Percentiles rank a stretch among this genome's conserved stretches.
Evolutionary conservation across 2,797 vertebrate species (phyloP).

Genomic region (Apogon talboti): DNA sequence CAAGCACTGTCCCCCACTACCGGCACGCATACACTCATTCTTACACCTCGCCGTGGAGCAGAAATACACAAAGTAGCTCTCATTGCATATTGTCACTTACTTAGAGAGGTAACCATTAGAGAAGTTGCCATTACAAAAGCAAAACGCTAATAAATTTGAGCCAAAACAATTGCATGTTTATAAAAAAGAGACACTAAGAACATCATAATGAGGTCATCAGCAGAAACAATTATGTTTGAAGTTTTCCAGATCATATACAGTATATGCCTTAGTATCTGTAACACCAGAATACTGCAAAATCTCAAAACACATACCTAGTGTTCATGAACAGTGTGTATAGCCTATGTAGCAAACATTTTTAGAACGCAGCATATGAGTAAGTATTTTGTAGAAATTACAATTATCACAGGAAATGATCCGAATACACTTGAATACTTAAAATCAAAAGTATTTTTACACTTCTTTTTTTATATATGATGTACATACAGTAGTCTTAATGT

Average conservation of each 20-base stretch:
- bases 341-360: too few relatives aligned
- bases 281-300: constrained; percentile 23
- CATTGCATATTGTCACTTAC: constrained; percentile 33
- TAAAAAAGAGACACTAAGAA: constrained; percentile 8
- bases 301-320: constrained; percentile 15
- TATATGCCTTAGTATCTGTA: constrained; percentile 8
- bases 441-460: too few relatives aligned
- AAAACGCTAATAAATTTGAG: constrained; percentile 32
- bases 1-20: constrained; percentile 64
- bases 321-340: too few relatives aligned
- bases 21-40: constrained; percentile 32
- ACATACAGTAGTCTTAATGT: too few relatives aligned
- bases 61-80: constrained; percentile 53
- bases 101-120: constrained; percentile 36
- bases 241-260: not conserved
- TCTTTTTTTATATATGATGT: too few relatives aligned
- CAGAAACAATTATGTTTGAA: constrained; percentile 13
- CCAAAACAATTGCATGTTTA: constrained; percentile 35
- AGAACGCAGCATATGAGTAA: too few relatives aligned
- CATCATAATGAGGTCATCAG: constrained; percentile 23
- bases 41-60: constrained; percentile 36
- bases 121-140: constrained; percentile 38
- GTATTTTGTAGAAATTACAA: too few relatives aligned
- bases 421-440: too few relatives aligned
- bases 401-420: too few relatives aligned